Evolutionary conservation across 2,113 vertebrate genomes (phyloP), one percentile per base, ranked within the genome.

Genomic region (Origma solitaria): DNA sequence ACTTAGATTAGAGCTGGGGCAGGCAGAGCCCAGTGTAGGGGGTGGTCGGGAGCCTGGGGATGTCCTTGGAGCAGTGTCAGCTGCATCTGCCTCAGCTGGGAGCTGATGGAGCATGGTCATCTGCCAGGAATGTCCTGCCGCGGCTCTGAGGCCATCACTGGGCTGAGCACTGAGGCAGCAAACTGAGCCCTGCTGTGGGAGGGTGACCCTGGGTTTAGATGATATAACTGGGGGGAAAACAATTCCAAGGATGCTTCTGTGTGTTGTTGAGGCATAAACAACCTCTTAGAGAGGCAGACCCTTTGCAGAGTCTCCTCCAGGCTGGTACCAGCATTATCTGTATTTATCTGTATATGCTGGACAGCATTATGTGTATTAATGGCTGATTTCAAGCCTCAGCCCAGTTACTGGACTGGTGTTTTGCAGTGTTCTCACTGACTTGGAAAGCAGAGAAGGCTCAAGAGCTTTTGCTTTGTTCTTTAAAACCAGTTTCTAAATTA

Each of bases 81-180:
- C 50, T 45, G 11, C 10, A 0, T 31, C 31, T 60, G 3, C 8
- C 45, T 35, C 12, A 8, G 24, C 10, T 3, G 10, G 47, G 57
- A 49, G 15, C 7, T 3, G 17, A 6, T 1, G 8, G 42, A 45
- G 22, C 2, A 1, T 2, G 1, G 53, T n/a, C 7, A 50, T 23
- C 28, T 77, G 54, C 35, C n/a, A 4, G 12, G 2, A 17, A 12
- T 56, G 49, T 70, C 51, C 62, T 28, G 56, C 45, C 7, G 54
- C 4, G 3, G 22, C 1, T 1, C 15, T 11, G 28, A n/a, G 40
- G 53, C 49, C 1, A 0, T 42, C 27, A 7, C 18, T 15, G 28
- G 51, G 20, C 22, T n/a, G 38, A 73, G 53, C 25, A 28, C 25
- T 0, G 3, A 56, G 62, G 71, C 92, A 82, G 47, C 51, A 40